phyloP scores from a whole-genome alignment of 2,888 invertebrate genomes.

The Galeopsomyia nigrocyanea region DNA sequence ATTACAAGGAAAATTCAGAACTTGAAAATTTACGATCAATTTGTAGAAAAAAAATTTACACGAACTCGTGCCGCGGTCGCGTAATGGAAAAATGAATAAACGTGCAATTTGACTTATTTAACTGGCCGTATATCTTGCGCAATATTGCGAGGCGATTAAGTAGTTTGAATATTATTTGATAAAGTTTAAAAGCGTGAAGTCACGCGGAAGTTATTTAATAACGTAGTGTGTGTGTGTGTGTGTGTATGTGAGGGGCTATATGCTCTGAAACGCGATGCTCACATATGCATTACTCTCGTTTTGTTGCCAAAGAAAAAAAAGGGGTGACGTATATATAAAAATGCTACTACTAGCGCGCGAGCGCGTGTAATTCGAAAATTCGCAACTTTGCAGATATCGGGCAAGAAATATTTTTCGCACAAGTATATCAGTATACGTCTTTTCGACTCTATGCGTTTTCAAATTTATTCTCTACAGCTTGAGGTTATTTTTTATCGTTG shows the following conservation, averaged over 20 bases:
- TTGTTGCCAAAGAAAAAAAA: slow-evolving; percentile 21
- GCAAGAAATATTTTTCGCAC: background rate
- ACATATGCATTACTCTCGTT: slow-evolving; percentile 6
- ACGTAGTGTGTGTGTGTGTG: background rate
- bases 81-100: no score
- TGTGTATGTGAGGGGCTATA: background rate
- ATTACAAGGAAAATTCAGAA: no score
- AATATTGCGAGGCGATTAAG: no score
- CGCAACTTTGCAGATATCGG: slow-evolving; percentile 20
- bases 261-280: background rate
- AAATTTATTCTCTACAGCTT: no score
- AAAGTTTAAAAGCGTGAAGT: background rate
- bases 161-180: no score
- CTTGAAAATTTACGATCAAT: no score
- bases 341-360: slow-evolving; percentile 18
- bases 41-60: no score
- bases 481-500: no score
- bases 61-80: background rate
- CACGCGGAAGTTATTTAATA: slow-evolving; percentile 12
- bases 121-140: no score
- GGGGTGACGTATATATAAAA: slow-evolving; percentile 24
- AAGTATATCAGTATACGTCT: background rate
- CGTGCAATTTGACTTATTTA: no score
- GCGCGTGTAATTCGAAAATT: slow-evolving; percentile 3
- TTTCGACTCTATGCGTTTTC: background rate